Base-by-base conservation (phyloP, 2,888 invertebrate species). In the Heliconius cydno region DNA sequence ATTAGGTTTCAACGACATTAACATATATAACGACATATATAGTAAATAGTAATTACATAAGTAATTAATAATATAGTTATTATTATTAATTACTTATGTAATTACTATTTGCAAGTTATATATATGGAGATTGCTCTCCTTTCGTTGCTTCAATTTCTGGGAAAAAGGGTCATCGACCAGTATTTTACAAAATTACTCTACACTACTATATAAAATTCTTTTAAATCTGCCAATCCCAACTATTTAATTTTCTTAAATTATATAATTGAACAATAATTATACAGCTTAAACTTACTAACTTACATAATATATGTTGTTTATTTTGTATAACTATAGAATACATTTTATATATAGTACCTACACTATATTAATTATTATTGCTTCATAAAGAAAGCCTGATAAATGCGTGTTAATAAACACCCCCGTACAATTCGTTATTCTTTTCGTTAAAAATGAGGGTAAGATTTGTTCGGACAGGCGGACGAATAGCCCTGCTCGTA, bases 361-460 rank as follows among this genome's bases (percentile, higher is more conserved):
- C 60, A n/a, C 22, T n/a, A 60, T 60, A 46, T 41, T 41, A 25
- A 19, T 70, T 70, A 70, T 15, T 25, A 15, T 41, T 70, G 38
- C 60, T 15, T 15, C 25, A 73, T 60, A 34, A 60, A 38, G 34
- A 34, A 60, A 73, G n/a, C 13, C 73, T 73, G 57, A 57, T 34
- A 73, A 60, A 73, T 60, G 57, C n/a, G 34, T 73, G n/a, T 73
- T 73, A 60, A 73, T 73, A 34, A 57, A 34, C 57, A 25, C 34
- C 15, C 60, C 25, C 9, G 60, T 60, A 73, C 60, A 38, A 60
- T 60, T n/a, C 60, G 34, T 60, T 73, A 60, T 73, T 73, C 73
- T 75, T 75, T 75, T 75, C 41, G 46, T 75, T 75, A 60, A 73
- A 73, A 73, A 60, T 38, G 73, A 72, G 78, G 34, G 78, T 74